Conservation (phyloP, 1,140 invertebrate species). For the Eumeta japonica region DNA sequence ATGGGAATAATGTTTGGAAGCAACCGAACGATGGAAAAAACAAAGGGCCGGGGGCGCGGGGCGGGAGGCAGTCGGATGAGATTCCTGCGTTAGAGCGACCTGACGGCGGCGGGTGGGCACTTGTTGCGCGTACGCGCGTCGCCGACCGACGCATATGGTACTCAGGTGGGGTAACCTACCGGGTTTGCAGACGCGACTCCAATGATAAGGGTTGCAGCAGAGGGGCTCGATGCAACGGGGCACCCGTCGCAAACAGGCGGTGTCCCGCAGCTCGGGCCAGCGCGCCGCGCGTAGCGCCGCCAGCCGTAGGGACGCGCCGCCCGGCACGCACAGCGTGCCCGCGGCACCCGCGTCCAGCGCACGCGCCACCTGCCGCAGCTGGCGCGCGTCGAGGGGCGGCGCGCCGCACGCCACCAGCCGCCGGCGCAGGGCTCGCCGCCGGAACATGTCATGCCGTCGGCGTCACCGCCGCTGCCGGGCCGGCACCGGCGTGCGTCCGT, state of each 20-base stretch:
- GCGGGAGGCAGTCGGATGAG: no score
- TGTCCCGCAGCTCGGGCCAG: slow-evolving; percentile 67
- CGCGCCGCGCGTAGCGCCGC: slow-evolving; percentile 63
- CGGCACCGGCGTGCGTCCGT: slow-evolving; percentile 19
- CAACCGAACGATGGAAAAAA: no score
- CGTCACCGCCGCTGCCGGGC: slow-evolving; percentile 27
- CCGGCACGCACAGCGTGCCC: slow-evolving; percentile 29
- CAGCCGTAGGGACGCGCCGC: slow-evolving; percentile 21
- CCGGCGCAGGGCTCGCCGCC: slow-evolving; percentile 48
- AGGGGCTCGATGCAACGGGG: slow-evolving; percentile 63
- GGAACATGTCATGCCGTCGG: slow-evolving; percentile 49
- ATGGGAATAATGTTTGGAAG: no score
- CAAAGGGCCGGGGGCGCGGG: no score
- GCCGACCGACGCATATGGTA: slow-evolving; percentile 18
- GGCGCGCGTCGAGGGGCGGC: slow-evolving; percentile 27
- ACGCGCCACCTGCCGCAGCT: slow-evolving; percentile 29
- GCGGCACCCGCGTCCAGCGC: slow-evolving; percentile 33
- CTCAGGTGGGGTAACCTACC: no score
- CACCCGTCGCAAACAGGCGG: slow-evolving; percentile 66
- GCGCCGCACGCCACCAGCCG: slow-evolving; percentile 41
- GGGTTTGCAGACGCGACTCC: slow-evolving; percentile 74
- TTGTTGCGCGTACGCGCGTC: slow-evolving; percentile 34
- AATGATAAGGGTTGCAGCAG: slow-evolving; percentile 83
- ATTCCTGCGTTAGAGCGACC: no score
- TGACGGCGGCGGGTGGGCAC: no score